Conservation (phyloP, 2,888 invertebrate genomes). For the Unio pictorum region DNA sequence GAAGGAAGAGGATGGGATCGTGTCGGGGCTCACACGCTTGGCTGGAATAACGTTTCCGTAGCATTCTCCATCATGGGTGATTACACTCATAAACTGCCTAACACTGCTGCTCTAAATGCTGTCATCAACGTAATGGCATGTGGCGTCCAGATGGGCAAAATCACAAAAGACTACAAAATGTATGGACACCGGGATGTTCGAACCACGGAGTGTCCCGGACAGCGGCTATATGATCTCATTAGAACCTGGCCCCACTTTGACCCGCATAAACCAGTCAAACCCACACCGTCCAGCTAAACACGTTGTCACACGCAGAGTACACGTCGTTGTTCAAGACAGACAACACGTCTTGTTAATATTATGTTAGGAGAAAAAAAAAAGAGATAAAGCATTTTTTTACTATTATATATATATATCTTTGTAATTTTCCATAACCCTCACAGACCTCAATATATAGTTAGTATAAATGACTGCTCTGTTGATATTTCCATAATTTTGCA, state of each 20-base stretch:
- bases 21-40: constrained; percentile 81
- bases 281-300: constrained; percentile 14
- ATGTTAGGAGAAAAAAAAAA: too few relatives aligned
- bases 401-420: too few relatives aligned
- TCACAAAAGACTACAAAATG: constrained; percentile 47
- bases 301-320: too few relatives aligned
- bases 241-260: constrained; percentile 45
- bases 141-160: constrained; percentile 49
- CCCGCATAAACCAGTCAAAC: constrained; percentile 23
- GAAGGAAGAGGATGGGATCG: constrained; percentile 83
- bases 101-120: constrained; percentile 41
- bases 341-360: too few relatives aligned
- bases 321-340: too few relatives aligned
- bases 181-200: constrained; percentile 59
- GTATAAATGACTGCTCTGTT: too few relatives aligned
- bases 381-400: too few relatives aligned
- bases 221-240: constrained; percentile 48
- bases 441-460: too few relatives aligned
- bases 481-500: too few relatives aligned
- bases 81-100: constrained; percentile 53
- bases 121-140: constrained; percentile 52
- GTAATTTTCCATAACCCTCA: too few relatives aligned
- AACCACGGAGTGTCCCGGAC: constrained; percentile 56
- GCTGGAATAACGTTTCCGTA: constrained; percentile 74
- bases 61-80: constrained; percentile 65